Percentiles rank a stretch among this genome's conserved stretches.
Evolutionary conservation across 92 coral and sea anemone genomes (phyloP).

Genomic region (Metridium senile): DNA sequence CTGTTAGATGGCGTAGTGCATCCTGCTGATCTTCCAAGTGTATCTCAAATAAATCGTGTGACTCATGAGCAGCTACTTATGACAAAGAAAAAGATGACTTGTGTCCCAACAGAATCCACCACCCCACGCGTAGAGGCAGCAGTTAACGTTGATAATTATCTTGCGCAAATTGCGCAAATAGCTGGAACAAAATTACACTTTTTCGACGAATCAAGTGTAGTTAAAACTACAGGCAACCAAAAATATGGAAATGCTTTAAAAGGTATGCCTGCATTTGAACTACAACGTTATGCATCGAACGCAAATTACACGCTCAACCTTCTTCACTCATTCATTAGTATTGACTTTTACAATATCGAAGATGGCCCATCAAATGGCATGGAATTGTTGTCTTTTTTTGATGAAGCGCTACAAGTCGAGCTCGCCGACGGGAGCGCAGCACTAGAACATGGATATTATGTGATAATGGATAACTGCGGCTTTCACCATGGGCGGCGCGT

Average conservation of each 20-base stretch:
- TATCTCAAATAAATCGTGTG: slow-evolving; percentile 31
- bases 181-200: slow-evolving; percentile 35
- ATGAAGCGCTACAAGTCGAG: no score
- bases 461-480: no score
- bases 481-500: slow-evolving; percentile 45
- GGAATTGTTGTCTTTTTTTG: no score
- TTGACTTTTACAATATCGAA: no score
- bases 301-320: slow-evolving; percentile 67
- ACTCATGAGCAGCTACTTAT: slow-evolving; percentile 11
- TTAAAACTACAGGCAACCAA: slow-evolving; percentile 49
- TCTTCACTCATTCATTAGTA: no score
- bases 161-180: slow-evolving; percentile 26
- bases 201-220: background rate
- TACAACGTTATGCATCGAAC: slow-evolving; percentile 65
- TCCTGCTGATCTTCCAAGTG: slow-evolving; percentile 34
- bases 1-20: slow-evolving; percentile 22
- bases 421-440: no score
- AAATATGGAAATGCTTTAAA: slow-evolving; percentile 43
- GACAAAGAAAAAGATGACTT: slow-evolving; percentile 26
- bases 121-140: no score
- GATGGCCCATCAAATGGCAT: no score
- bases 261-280: slow-evolving; percentile 54
- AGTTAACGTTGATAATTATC: no score
- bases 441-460: no score
- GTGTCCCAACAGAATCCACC: no score